Evolutionary conservation across 2,888 invertebrate species (phyloP), one percentile per base, ranked within the genome.

Genomic region (Tinea semifulvella): DNA sequence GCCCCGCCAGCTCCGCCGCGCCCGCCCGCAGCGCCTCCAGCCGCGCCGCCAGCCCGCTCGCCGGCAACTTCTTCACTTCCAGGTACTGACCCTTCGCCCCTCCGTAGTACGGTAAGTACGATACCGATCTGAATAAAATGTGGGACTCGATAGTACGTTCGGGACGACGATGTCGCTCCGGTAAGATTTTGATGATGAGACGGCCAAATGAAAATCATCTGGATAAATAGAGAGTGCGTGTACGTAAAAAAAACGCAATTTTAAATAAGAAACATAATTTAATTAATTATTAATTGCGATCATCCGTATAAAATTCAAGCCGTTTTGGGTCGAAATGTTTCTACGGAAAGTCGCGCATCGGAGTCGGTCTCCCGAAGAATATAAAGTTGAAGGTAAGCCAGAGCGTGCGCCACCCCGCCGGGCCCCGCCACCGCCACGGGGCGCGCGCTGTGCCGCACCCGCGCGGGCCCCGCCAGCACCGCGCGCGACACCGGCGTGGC

Each of bases 381-480:
- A 11, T 22, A 40, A 48, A 86, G 57, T 56, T 85, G 84, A 48
- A 91, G 81, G 62, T 90, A 88, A 45, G 90, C 89, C 57, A 89
- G 85, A 1, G 91, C 90, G 58, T 90, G 89, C 0, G 91, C 91
- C 42, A 87, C 84, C 6, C 91, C 91, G 3, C 90, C 90, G 22
- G 89, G 89, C 4, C 91, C 91, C 2, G 85, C 90, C 3, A 91
- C 82, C 2, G 91, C 91, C 1, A 88, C 83, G 0, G 90, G 88
- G 48, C 84, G 80, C 2, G 91, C 91, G 49, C 84, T 81, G 57
- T 88, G 89, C 14, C 85, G 66, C 39, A 91, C 84, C 48, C 86
- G 84, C 0, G 85, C 88, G 31, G 81, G 81, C 17, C 87, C 86
- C 50, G 80, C 74, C 11, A 90, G 68, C 19, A 88, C 62, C 6